Percentiles rank a stretch among this genome's conserved stretches.
Conservation (phyloP, 2,888 invertebrate genomes). For the Eueremaeus valkanovi region DNA sequence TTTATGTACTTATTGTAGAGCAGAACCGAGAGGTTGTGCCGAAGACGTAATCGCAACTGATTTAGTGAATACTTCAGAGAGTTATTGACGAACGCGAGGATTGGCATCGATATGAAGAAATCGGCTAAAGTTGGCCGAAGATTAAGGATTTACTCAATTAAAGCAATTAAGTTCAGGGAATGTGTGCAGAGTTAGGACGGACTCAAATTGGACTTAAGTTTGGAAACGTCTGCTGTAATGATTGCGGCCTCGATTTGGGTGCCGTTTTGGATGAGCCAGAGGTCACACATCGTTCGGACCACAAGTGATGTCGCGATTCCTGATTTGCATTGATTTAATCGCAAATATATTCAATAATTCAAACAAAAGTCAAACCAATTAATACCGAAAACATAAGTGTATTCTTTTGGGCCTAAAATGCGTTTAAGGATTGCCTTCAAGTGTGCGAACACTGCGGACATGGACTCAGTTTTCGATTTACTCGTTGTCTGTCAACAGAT, state of each 20-base stretch:
- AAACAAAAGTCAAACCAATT: background rate
- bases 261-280: conserved; percentile 94
- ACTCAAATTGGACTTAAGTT: conserved; percentile 38
- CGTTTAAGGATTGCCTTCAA: conserved; percentile 38
- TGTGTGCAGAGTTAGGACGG: background rate
- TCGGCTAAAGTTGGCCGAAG: conserved; percentile 34
- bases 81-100: conserved; percentile 45
- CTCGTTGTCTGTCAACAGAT: background rate
- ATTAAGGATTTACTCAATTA: background rate
- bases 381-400: conserved; percentile 32
- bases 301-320: conserved; percentile 70
- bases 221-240: conserved; percentile 45
- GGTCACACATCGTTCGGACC: conserved; percentile 85
- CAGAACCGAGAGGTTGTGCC: conserved; percentile 44
- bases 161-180: background rate
- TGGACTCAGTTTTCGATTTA: background rate
- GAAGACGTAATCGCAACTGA: conserved; percentile 39
- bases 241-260: conserved; percentile 80
- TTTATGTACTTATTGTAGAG: conserved; percentile 87
- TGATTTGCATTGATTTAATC: conserved; percentile 27
- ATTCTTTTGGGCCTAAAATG: conserved; percentile 38
- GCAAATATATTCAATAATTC: background rate
- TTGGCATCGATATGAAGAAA: conserved; percentile 44
- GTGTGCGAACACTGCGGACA: conserved; percentile 18
- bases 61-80: conserved; percentile 42